Conservation (phyloP, 2,888 invertebrate genomes). For the Steromphala cineraria region DNA sequence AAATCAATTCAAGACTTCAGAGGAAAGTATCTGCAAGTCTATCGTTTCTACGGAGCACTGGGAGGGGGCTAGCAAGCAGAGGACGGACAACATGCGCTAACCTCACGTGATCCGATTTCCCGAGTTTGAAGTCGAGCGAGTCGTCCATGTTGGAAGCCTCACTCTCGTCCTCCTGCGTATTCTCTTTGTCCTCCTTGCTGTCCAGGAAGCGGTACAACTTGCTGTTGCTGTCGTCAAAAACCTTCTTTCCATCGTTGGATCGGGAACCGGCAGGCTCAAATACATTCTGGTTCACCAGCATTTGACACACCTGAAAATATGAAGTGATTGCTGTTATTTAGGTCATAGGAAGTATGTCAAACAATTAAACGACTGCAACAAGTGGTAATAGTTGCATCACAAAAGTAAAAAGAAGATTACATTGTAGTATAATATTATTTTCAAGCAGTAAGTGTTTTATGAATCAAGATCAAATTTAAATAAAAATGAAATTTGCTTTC, state of each 20-base stretch:
- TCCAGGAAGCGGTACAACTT: conserved; percentile 67
- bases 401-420: too few relatives aligned
- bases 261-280: conserved; percentile 65
- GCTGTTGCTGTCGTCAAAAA: conserved; percentile 71
- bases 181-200: conserved; percentile 36
- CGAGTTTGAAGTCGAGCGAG: neutral
- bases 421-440: too few relatives aligned
- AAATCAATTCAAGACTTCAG: neutral
- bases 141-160: conserved; percentile 5
- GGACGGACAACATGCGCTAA: neutral
- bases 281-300: conserved; percentile 68
- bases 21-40: neutral
- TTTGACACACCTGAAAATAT: conserved; percentile 64
- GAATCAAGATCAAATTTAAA: too few relatives aligned
- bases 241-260: conserved; percentile 41
- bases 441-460: too few relatives aligned
- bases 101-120: neutral
- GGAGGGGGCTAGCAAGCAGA: neutral
- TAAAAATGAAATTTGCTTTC: too few relatives aligned
- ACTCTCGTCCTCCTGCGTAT: neutral
- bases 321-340: too few relatives aligned
- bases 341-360: too few relatives aligned
- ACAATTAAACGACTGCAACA: too few relatives aligned
- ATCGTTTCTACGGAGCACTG: neutral
- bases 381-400: too few relatives aligned